Evolutionary conservation across 2,888 invertebrate species (phyloP).

Genomic region (Argyresthia goedartella): DNA sequence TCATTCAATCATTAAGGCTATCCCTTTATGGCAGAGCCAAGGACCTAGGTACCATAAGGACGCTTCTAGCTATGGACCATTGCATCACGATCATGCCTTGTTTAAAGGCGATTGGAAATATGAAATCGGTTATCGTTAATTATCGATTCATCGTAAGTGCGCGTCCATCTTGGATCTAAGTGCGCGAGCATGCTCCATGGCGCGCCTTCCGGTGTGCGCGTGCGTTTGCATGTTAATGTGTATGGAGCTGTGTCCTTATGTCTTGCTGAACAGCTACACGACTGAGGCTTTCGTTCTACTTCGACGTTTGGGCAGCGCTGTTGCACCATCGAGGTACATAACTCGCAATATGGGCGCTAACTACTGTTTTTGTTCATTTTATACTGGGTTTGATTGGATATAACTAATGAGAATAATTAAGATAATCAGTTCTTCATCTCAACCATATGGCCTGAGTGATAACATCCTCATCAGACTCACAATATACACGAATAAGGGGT

Average conservation of each 20-base stretch:
- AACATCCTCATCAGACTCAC: too few relatives aligned
- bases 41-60: constrained; percentile 34
- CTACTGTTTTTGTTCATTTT: too few relatives aligned
- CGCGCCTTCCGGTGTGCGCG: constrained; percentile 63
- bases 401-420: too few relatives aligned
- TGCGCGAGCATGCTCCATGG: constrained; percentile 55
- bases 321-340: not conserved
- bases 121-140: constrained; percentile 64
- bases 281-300: constrained; percentile 32
- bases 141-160: constrained; percentile 62
- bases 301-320: constrained; percentile 15
- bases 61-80: constrained; percentile 30
- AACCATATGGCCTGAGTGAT: too few relatives aligned
- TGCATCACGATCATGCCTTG: constrained; percentile 44
- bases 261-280: constrained; percentile 32
- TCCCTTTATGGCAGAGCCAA: constrained; percentile 42
- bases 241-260: constrained; percentile 37
- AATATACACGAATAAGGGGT: too few relatives aligned
- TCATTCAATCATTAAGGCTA: constrained; percentile 29
- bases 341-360: not conserved
- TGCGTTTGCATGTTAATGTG: constrained; percentile 62
- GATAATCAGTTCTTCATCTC: too few relatives aligned
- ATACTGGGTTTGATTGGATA: too few relatives aligned
- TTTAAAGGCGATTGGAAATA: constrained; percentile 42
- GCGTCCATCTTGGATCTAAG: constrained; percentile 61